These are phyloP conservation scores for Sinotaia quadrata DNA, from an alignment of 2,888 invertebrate species.

Conservation along the genomic window DNA sequence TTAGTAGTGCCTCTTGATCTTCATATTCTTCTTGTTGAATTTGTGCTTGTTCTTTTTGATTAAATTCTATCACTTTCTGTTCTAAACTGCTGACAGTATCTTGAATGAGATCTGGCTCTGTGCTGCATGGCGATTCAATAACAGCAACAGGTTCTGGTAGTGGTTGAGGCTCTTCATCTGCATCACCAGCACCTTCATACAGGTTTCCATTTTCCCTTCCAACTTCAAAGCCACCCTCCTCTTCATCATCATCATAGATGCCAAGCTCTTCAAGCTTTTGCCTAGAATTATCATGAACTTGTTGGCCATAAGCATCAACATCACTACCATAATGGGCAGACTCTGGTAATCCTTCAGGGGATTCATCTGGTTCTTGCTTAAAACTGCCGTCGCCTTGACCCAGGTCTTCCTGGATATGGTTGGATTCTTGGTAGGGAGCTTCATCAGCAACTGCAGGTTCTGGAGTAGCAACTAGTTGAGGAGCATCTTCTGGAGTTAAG, in stretches of 20 bases:
- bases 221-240: slow-evolving; percentile 34
- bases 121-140: slow-evolving; percentile 49
- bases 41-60: background rate
- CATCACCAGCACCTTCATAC: slow-evolving; percentile 23
- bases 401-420: slow-evolving; percentile 18
- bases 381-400: slow-evolving; percentile 24
- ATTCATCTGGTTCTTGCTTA: too few relatives aligned
- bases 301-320: background rate
- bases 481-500: background rate
- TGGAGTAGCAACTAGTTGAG: slow-evolving; percentile 13
- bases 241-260: slow-evolving; percentile 61
- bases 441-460: slow-evolving; percentile 11
- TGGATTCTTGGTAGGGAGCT: too few relatives aligned
- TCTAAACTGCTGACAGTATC: slow-evolving; percentile 1
- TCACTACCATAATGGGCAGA: slow-evolving; percentile 38
- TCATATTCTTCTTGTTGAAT: slow-evolving; percentile 10
- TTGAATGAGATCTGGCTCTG: slow-evolving; percentile 33
- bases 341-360: slow-evolving; percentile 51
- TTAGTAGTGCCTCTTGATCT: background rate
- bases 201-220: slow-evolving; percentile 40
- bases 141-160: slow-evolving; percentile 59
- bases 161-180: slow-evolving; percentile 53
- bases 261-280: slow-evolving; percentile 52
- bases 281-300: slow-evolving; percentile 9
- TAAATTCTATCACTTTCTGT: background rate